Base-by-base conservation (phyloP, 2,888 invertebrate species). In the Nemapogon koenigi region DNA sequence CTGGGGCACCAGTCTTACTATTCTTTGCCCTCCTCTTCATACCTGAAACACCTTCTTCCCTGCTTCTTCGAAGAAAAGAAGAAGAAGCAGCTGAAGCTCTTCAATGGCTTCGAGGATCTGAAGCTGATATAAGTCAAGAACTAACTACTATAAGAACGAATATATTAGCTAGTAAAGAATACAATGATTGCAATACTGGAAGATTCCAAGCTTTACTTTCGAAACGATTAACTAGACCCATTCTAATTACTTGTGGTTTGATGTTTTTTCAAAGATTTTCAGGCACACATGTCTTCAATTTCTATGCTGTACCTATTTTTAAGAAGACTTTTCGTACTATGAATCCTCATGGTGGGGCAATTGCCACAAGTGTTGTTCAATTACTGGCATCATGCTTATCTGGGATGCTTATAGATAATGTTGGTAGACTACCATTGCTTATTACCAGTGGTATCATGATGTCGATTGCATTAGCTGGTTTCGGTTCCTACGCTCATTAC, bases 181-280 rank as follows among this genome's bases (percentile, higher is more conserved):
- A 64, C 31, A 57, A 68, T 11, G 63, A 69, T 1, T 62, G 66
- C 1, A 55, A 62, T 11, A 55, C 63, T 0, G 65, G 70, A 4
- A 71, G 65, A 37, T 43, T 72, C 0, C 71, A 70, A 39, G 62
- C 60, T 1, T 46, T 81, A 1, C 48, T 75, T 3, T 80, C 80
- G 0, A 71, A 73, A 44, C 55, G 80, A 7, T 49, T 82, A 36
- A 72, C 71, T 0, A 84, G 87, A 48, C 94, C 94, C 8, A 85
- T 91, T 14, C 68, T 90, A 37, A 89, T 94, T 37, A 90, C 91
- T 1, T 89, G 93, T 54, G 89, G 90, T 1, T 72, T 94, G 40
- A 94, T 94, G 92, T 87, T 93, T 63, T 93, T 94, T 61, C 94
- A 93, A 56, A 84, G 91, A 40, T 88, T 88, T 53, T 88, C 88